Evolutionary conservation across 2,113 vertebrate genomes (phyloP), one percentile per base, ranked within the genome.

Genomic region (Phyllopteryx taeniolatus): DNA sequence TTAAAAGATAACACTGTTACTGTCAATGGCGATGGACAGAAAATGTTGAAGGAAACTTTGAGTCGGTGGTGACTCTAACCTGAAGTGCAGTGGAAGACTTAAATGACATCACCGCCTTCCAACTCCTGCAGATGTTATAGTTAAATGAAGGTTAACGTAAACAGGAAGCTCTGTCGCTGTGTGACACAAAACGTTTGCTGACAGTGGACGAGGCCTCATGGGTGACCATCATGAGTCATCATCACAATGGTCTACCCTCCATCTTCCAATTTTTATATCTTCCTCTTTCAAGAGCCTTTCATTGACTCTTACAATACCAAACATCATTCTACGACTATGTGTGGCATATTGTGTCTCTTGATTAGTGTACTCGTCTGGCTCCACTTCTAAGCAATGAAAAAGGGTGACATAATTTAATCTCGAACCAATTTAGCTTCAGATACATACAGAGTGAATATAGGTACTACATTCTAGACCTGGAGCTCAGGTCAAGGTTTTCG

Each of bases 151-250:
- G 70, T 65, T 73, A 65, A 76, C 11, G 53, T 83, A 85, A 85
- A 83, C 83, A 81, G 80, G 80, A 83, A 83, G 2, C 67, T 54
- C 71, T 10, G 33, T 72, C 71, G 60, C 64, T 51, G 42, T n/a
- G 27, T 15, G 59, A 17, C 31, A 35, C 22, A 33, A 15, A 44
- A 60, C 2, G 11, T 73, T 54, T 80, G 76, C 78, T 83, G 79
- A 79, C 67, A 75, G 66, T 71, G 71, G 68, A 47, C 1, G 6
- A 43, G 19, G 42, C 20, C 42, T 39, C 14, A 39, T 39, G 31
- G 31, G 22, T 8, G 27, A 7, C 7, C 19, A 56, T 5, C 19
- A 56, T 22, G 8, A 57, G 56, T n/a, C 1, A 60, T 9, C 27
- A 15, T 62, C 33, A 62, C 35, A 10, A 11, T 39, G 3, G 19